Percentiles rank a stretch among this genome's conserved stretches.
Evolutionary conservation across 2,113 vertebrate species (phyloP).

Genomic region (Clarias gariepinus): DNA sequence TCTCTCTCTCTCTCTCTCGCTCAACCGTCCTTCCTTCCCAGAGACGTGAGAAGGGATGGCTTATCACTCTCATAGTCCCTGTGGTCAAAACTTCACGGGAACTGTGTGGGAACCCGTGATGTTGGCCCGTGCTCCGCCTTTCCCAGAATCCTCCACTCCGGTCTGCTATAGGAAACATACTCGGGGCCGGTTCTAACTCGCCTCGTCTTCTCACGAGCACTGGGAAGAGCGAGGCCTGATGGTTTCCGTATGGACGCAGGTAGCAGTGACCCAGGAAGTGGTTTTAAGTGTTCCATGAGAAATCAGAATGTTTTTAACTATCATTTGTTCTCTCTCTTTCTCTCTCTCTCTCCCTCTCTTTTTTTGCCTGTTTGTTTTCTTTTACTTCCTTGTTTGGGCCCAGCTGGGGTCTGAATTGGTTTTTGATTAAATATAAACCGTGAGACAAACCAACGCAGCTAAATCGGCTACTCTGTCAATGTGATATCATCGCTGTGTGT

Average conservation of each 20-base stretch:
- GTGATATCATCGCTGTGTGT: not conserved
- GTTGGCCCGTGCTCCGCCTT: constrained; percentile 70
- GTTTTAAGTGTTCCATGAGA: constrained; percentile 70
- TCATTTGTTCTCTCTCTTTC: constrained; percentile 15
- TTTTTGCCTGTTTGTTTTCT: constrained; percentile 53
- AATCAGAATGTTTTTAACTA: constrained; percentile 61
- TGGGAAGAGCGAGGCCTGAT: constrained; percentile 63
- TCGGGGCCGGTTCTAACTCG: constrained; percentile 64
- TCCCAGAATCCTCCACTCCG: constrained; percentile 64
- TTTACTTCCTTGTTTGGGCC: constrained; percentile 19
- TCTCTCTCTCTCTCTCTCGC: not conserved
- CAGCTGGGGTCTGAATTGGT: constrained; percentile 10
- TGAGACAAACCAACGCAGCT: not conserved
- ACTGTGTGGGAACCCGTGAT: constrained; percentile 78
- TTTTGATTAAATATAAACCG: not conserved
- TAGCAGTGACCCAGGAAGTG: constrained; percentile 63
- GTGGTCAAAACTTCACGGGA: constrained; percentile 69
- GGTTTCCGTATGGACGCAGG: constrained; percentile 72
- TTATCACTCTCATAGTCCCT: constrained; percentile 70
- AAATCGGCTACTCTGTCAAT: not conserved
- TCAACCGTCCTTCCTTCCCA: not conserved
- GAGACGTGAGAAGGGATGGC: constrained; percentile 73
- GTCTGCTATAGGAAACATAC: constrained; percentile 75
- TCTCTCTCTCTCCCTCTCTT: not conserved
- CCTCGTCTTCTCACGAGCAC: constrained; percentile 65